Base-by-base conservation (phyloP, 2,113 vertebrate genomes). In the Melanocharis versteri region DNA sequence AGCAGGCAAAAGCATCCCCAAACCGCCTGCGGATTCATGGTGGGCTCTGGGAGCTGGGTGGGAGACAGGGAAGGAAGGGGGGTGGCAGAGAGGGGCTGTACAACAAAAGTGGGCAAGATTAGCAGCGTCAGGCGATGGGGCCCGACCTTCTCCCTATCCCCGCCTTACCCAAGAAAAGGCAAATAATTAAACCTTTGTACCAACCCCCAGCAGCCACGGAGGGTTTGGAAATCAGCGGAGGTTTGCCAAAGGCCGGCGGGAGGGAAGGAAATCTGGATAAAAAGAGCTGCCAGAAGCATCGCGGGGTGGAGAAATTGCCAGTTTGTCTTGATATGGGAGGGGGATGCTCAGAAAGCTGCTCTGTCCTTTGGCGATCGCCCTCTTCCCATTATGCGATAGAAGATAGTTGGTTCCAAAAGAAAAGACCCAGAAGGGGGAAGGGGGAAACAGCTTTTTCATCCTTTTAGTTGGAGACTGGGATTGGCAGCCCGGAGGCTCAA, bases 131-230 rank as follows among this genome's bases (percentile, higher is more conserved):
- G 87, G 61, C 45, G 10, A 8, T 28, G 72, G 54, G 80, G 75
- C 83, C 87, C 7, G 13, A 47, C 85, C 87, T 64, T 50, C 89
- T 89, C 71, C 77, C 75, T 68, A 0, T 93, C 93, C 76, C 76
- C n/a, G 88, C 64, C 71, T 94, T 16, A 11, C 31, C 72, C 78
- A 13, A 31, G 21, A 39, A 48, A 87, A 92, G 87, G 94, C 87
- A 92, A 97, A 97, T 97, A 58, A 97, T 95, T 89, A 97, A 97
- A 94, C 91, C 28, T 78, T 51, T 80, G 87, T 39, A 21, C 84
- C 78, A 91, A 17, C 84, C 91, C 69, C 73, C 83, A 10, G 86
- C 77, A 76, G 83, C 78, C 80, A 17, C 5, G 5, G 37, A 87
- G 45, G 22, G 30, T 81, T 95, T 91, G 78, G 91, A 96, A 96